Conservation (phyloP, 2,113 vertebrate genomes). For the Channa argus region DNA sequence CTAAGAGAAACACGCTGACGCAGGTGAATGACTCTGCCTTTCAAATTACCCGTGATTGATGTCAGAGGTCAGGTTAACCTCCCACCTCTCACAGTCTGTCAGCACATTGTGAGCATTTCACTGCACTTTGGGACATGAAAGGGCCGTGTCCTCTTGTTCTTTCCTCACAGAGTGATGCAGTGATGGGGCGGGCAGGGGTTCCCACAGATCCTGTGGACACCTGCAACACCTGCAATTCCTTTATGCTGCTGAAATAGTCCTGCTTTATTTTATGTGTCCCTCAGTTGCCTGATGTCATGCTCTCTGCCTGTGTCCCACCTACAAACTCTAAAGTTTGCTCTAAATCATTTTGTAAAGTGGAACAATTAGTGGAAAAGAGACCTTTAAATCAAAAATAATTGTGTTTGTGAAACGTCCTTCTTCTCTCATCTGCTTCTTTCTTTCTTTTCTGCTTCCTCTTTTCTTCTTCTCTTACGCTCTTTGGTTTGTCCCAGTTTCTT, state of each 20-base stretch:
- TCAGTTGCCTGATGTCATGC: background rate
- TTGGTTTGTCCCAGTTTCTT: background rate
- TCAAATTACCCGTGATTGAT: background rate
- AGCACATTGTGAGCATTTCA: background rate
- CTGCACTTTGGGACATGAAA: too few species aligned
- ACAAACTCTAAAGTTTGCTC: background rate
- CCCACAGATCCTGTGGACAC: slow-evolving; percentile 31
- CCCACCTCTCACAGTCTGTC: background rate
- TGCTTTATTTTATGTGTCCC: background rate
- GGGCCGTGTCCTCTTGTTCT: background rate
- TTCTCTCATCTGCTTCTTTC: background rate
- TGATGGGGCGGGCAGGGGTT: too few species aligned
- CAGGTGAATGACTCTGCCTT: background rate
- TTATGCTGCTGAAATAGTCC: background rate
- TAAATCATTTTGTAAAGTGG: background rate
- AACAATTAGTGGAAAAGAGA: too few species aligned
- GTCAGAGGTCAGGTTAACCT: background rate
- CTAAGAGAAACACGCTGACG: background rate
- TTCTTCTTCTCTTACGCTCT: background rate
- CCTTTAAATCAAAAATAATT: too few species aligned
- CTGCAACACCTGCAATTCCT: slow-evolving; percentile 23
- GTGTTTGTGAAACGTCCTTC: background rate
- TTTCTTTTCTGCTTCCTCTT: background rate
- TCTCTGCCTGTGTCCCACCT: background rate
- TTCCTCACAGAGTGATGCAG: too few species aligned